These are phyloP conservation scores for Ennomos quercinarius DNA, from an alignment of 2,888 invertebrate genomes.

Conservation along the genomic window DNA sequence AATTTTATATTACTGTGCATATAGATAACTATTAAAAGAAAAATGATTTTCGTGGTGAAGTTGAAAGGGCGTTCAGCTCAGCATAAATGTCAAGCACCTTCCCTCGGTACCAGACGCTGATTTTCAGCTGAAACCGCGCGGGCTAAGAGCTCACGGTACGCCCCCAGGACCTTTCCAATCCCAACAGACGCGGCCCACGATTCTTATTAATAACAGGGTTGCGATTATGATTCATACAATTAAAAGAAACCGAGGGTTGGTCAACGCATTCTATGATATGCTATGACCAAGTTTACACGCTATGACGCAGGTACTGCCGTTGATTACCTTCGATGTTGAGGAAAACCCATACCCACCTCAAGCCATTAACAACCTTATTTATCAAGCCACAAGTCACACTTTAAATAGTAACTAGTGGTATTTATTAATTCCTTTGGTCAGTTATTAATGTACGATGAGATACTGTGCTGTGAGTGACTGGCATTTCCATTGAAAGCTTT, in stretches of 20 bases:
- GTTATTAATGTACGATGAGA: conserved; percentile 48
- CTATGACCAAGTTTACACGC: conserved; percentile 24
- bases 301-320: conserved; percentile 61
- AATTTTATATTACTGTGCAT: too few species aligned
- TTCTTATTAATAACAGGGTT: not conserved
- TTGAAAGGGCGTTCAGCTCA: too few species aligned
- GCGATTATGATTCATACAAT: conserved; percentile 35
- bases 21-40: too few species aligned
- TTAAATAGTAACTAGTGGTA: conserved; percentile 32
- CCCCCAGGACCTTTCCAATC: too few species aligned
- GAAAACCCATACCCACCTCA: conserved; percentile 58
- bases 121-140: too few species aligned
- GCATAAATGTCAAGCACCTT: too few species aligned
- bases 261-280: conserved; percentile 45
- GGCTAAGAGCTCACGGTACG: too few species aligned
- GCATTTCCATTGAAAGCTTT: conserved; percentile 38
- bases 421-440: conserved; percentile 56
- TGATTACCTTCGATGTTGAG: conserved; percentile 65
- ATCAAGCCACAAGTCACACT: conserved; percentile 38
- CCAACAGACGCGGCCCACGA: too few species aligned
- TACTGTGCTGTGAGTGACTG: conserved; percentile 41
- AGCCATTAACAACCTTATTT: conserved; percentile 45
- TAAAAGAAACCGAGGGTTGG: conserved; percentile 57
- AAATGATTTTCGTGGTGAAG: too few species aligned
- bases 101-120: too few species aligned